Conservation (phyloP, 2,888 invertebrate species). For the Troides oblongomaculatus region DNA sequence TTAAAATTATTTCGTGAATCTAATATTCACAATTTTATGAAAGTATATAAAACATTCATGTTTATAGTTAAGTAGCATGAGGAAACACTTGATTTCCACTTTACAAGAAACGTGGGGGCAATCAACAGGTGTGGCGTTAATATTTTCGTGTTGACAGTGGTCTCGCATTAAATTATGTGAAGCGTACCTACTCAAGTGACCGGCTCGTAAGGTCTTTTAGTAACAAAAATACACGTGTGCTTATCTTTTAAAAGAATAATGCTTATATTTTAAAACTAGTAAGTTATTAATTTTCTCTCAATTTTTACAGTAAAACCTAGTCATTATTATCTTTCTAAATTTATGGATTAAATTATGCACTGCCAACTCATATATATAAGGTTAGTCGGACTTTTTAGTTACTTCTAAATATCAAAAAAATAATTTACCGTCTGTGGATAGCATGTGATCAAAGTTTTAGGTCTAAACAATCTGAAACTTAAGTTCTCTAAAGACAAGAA, state of each 20-base stretch:
- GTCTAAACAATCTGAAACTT: too few species aligned
- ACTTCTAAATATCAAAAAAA: background rate
- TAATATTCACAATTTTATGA: too few species aligned
- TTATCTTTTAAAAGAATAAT: background rate
- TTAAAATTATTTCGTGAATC: too few species aligned
- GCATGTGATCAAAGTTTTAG: too few species aligned
- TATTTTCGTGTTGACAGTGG: constrained; percentile 27
- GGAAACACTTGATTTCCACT: constrained; percentile 41
- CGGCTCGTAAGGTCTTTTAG: background rate
- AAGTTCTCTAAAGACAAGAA: too few species aligned
- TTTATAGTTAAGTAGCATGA: constrained; percentile 34
- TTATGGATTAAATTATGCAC: too few species aligned
- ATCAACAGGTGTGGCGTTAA: constrained; percentile 33
- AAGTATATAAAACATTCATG: constrained; percentile 29
- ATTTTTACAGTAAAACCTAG: too few species aligned
- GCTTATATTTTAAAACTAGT: background rate
- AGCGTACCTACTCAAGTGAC: background rate
- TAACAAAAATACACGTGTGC: background rate
- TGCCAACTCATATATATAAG: background rate
- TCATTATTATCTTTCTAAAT: background rate
- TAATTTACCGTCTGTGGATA: too few species aligned
- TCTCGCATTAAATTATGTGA: constrained; percentile 12
- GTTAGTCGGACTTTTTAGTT: constrained; percentile 3
- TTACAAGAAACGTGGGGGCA: constrained; percentile 35
- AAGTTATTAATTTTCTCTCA: too few species aligned